A percentile compares a stretch with the other conserved stretches of the same genome.
phyloP scores from a whole-genome alignment of 1,140 invertebrate genomes.

The Drosophila sechellia region DNA sequence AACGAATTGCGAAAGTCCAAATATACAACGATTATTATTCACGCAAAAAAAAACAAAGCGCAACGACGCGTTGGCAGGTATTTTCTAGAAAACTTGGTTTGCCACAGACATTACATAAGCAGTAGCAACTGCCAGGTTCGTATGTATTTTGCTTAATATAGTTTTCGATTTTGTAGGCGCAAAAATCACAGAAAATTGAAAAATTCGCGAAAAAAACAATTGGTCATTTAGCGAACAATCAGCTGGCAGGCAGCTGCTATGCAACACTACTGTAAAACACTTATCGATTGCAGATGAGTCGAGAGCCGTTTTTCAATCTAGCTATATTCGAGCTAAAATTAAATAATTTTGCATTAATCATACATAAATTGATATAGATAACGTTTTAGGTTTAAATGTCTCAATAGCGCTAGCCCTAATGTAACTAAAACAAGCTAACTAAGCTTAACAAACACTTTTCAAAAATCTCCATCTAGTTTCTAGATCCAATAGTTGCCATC shows the following conservation, averaged over 20 bases:
- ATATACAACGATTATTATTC: conserved; percentile 1
- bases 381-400: too few relatives aligned
- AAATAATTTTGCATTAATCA: background rate
- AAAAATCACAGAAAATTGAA: conserved; percentile 8
- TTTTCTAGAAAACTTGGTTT: background rate
- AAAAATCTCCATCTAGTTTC: background rate
- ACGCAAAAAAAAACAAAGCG: conserved; percentile 5
- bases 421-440: too few relatives aligned
- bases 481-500: background rate
- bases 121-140: too few relatives aligned
- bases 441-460: background rate
- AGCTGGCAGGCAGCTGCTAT: background rate
- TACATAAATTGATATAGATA: background rate
- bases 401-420: too few relatives aligned
- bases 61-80: background rate
- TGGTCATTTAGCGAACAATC: background rate
- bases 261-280: background rate
- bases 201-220: background rate
- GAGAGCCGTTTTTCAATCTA: background rate
- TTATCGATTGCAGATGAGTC: background rate
- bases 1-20: conserved; percentile 2
- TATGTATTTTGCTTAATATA: background rate
- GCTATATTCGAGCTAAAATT: background rate
- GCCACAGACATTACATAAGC: conserved; percentile 4
- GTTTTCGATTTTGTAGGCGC: background rate